These are phyloP conservation scores for Myotis pilosus DNA, from an alignment of 2,797 vertebrate genomes.

Conservation along the genomic window DNA sequence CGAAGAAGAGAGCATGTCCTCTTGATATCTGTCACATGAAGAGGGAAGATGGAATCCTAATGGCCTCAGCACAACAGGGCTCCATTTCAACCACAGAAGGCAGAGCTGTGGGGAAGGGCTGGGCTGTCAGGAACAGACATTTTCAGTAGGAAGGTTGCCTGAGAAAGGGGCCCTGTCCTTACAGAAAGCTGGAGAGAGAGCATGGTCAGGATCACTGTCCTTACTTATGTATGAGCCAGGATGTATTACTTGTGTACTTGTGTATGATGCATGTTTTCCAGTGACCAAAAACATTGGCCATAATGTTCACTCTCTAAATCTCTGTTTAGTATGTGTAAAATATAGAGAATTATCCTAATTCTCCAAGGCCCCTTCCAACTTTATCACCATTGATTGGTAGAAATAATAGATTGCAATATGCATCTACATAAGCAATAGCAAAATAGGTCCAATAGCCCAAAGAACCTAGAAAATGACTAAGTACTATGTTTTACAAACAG, in stretches of 20 bases:
- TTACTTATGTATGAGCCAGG: background rate
- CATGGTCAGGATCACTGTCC: background rate
- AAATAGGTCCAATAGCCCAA: background rate
- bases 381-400: background rate
- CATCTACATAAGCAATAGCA: background rate
- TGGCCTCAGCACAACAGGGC: constrained; percentile 42
- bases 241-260: background rate
- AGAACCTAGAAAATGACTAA: background rate
- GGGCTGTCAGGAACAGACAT: background rate
- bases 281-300: background rate
- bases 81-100: constrained; percentile 40
- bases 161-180: background rate
- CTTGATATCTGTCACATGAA: constrained; percentile 39
- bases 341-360: background rate
- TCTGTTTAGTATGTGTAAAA: background rate
- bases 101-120: background rate
- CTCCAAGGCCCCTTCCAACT: background rate
- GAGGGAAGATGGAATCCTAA: constrained; percentile 38
- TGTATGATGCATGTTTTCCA: background rate
- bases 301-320: background rate
- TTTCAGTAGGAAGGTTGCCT: background rate
- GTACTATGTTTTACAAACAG: background rate
- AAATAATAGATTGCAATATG: background rate
- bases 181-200: background rate
- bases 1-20: constrained; percentile 59